phyloP scores from a whole-genome alignment of 2,113 vertebrate species.

The Marmota monax region DNA sequence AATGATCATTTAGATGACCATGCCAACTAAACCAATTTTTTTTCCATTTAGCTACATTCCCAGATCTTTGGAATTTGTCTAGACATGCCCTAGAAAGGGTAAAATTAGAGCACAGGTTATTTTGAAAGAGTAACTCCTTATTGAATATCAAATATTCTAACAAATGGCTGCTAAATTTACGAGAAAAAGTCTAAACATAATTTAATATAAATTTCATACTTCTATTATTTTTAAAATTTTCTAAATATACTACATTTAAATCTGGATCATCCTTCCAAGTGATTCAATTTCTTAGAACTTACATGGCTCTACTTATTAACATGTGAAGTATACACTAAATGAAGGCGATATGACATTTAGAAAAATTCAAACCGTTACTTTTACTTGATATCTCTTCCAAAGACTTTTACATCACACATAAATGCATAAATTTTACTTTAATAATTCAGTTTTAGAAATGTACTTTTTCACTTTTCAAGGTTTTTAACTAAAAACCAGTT shows the following conservation, averaged over 20 bases:
- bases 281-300: slow-evolving; percentile 41
- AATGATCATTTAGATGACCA: slow-evolving; percentile 16
- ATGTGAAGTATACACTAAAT: slow-evolving; percentile 20
- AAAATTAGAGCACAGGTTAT: background rate
- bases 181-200: slow-evolving; percentile 6
- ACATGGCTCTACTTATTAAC: background rate
- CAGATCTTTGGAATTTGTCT: slow-evolving; percentile 22
- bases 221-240: slow-evolving; percentile 50
- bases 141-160: background rate
- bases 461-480: slow-evolving; percentile 39
- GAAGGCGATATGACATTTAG: slow-evolving; percentile 21
- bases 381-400: background rate
- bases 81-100: background rate
- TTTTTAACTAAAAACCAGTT: slow-evolving; percentile 52
- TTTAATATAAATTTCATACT: slow-evolving; percentile 37
- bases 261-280: slow-evolving; percentile 38
- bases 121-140: slow-evolving; percentile 37
- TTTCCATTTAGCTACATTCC: slow-evolving; percentile 14
- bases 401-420: slow-evolving; percentile 16
- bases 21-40: background rate
- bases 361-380: slow-evolving; percentile 60
- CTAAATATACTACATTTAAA: slow-evolving; percentile 48
- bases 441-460: slow-evolving; percentile 30
- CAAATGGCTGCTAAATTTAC: background rate
- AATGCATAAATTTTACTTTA: slow-evolving; percentile 44